Percentiles rank a stretch among this genome's conserved stretches.
Conservation (phyloP, 2,113 vertebrate species). For the Forbesichthys agassizii region DNA sequence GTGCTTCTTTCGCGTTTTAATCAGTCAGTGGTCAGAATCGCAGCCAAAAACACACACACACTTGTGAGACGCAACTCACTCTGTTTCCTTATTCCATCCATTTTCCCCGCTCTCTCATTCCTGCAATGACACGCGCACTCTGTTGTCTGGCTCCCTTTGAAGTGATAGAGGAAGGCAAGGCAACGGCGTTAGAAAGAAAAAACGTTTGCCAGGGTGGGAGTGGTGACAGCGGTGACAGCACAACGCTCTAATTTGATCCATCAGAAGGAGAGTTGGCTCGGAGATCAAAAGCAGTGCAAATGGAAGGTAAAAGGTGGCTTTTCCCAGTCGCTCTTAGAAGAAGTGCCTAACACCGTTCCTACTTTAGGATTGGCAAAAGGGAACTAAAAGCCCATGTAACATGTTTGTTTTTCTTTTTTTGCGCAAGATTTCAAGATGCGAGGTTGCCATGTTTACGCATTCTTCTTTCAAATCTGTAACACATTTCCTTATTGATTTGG, state of each 20-base stretch:
- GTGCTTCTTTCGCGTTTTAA: slow-evolving; percentile 37
- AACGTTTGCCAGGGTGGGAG: slow-evolving; percentile 41
- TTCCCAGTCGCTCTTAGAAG: slow-evolving; percentile 34
- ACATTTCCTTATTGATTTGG: too few species aligned
- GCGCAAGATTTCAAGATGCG: background rate
- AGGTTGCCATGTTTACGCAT: slow-evolving; percentile 1
- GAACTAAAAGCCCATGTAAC: slow-evolving; percentile 40
- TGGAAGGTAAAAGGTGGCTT: slow-evolving; percentile 40
- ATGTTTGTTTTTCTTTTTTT: slow-evolving; percentile 22
- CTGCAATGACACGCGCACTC: slow-evolving; percentile 25
- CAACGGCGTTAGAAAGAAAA: slow-evolving; percentile 29
- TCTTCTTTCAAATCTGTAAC: background rate
- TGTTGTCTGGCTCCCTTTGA: slow-evolving; percentile 52
- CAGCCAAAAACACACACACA: slow-evolving; percentile 8
- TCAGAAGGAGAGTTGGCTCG: slow-evolving; percentile 46
- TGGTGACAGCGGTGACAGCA: slow-evolving; percentile 21
- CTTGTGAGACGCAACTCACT: slow-evolving; percentile 17
- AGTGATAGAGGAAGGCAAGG: slow-evolving; percentile 35
- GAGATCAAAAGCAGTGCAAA: slow-evolving; percentile 62
- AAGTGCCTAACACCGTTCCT: slow-evolving; percentile 21
- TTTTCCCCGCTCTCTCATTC: slow-evolving; percentile 10
- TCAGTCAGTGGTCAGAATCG: slow-evolving; percentile 29
- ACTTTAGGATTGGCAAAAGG: slow-evolving; percentile 25
- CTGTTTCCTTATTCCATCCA: slow-evolving; percentile 20
- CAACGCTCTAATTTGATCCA: slow-evolving; percentile 61